Evolutionary conservation across 2,113 vertebrate species (phyloP).

Genomic region (Suricata suricatta): DNA sequence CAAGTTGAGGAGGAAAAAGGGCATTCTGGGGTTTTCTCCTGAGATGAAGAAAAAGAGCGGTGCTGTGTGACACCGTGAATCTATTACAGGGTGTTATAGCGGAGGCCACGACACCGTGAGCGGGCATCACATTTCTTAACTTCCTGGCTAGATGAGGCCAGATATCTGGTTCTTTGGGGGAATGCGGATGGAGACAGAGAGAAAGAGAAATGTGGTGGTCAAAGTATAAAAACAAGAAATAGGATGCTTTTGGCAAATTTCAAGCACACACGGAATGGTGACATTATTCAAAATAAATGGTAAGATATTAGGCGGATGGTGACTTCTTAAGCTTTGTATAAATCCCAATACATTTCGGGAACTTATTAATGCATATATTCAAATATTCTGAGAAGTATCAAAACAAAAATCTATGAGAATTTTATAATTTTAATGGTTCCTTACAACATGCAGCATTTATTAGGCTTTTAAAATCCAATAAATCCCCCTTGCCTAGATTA

Average conservation of each 20-base stretch:
- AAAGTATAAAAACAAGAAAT: background rate
- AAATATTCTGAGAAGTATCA: background rate
- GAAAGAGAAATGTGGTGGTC: background rate
- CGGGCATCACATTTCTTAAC: background rate
- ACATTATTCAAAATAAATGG: constrained; percentile 20
- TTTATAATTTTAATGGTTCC: background rate
- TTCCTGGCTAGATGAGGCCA: background rate
- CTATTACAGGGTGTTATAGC: background rate
- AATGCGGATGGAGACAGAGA: background rate
- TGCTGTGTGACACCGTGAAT: background rate
- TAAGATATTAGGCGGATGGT: background rate
- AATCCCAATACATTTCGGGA: background rate
- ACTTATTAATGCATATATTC: background rate
- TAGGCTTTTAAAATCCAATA: constrained; percentile 2
- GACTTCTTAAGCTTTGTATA: background rate
- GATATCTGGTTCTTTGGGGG: background rate
- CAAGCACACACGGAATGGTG: background rate
- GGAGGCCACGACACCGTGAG: accelerated
- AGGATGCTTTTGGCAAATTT: constrained; percentile 4
- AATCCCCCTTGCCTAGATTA: background rate
- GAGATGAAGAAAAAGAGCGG: constrained; percentile 6
- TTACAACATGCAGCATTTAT: background rate
- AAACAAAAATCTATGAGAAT: background rate
- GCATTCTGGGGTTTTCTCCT: constrained; percentile 57
- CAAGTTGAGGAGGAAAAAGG: constrained; percentile 55